Conservation (phyloP, 2,888 invertebrate genomes). For the Colletes collaris region DNA sequence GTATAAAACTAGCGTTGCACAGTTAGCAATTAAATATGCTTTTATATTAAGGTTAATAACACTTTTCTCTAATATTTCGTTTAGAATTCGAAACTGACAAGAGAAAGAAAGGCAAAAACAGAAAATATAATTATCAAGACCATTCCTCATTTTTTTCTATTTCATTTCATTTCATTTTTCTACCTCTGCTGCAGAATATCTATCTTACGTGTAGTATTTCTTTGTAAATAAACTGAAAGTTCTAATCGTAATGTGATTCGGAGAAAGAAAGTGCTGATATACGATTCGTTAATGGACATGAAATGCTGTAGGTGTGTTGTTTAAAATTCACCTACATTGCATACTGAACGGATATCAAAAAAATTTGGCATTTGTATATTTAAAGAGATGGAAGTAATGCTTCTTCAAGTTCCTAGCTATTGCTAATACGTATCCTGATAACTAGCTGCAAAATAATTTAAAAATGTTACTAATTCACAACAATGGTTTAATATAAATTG, state of each 20-base stretch:
- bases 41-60: constrained; percentile 49
- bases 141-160: constrained; percentile 54
- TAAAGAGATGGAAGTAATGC: constrained; percentile 69
- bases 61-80: constrained; percentile 48
- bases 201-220: constrained; percentile 51
- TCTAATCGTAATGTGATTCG: constrained; percentile 54
- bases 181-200: constrained; percentile 59
- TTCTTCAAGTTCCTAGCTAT: constrained; percentile 79
- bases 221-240: constrained; percentile 57
- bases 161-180: constrained; percentile 48
- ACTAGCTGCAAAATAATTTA: constrained; percentile 66
- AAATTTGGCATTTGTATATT: constrained; percentile 64
- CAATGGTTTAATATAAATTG: constrained; percentile 59
- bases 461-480: constrained; percentile 57
- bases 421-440: constrained; percentile 69
- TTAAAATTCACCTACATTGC: constrained; percentile 45
- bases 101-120: constrained; percentile 23
- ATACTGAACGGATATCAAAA: constrained; percentile 57
- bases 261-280: constrained; percentile 63
- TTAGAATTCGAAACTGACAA: constrained; percentile 15
- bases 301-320: constrained; percentile 48
- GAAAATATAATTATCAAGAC: constrained; percentile 43
- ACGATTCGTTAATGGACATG: constrained; percentile 39
- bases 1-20: constrained; percentile 55
- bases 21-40: constrained; percentile 56